Percentiles rank a stretch among this genome's conserved stretches.
Evolutionary conservation across 2,888 invertebrate genomes (phyloP).

Genomic region (Pollenia labialis): DNA sequence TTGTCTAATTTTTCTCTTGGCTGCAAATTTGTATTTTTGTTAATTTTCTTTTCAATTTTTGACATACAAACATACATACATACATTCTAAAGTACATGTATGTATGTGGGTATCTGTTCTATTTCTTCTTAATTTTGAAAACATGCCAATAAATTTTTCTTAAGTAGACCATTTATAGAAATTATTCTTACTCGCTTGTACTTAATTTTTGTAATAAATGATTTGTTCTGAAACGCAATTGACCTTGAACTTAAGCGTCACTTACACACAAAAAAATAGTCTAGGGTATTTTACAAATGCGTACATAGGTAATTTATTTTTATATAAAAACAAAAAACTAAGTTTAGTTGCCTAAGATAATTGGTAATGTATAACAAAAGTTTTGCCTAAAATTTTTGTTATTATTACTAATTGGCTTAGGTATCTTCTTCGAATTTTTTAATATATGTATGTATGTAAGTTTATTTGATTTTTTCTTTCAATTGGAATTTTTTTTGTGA

Average conservation of each 20-base stretch:
- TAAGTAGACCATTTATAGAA: slow-evolving; percentile 14
- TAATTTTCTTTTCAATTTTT: slow-evolving; percentile 7
- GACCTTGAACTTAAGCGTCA: slow-evolving; percentile 52
- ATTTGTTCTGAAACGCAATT: slow-evolving; percentile 11
- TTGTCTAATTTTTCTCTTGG: background rate
- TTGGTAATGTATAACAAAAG: too few species aligned
- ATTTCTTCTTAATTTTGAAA: background rate
- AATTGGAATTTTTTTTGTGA: too few species aligned
- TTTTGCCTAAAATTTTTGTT: too few species aligned
- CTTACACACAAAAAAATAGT: too few species aligned
- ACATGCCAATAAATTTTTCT: background rate
- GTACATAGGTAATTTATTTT: too few species aligned
- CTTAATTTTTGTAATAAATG: background rate
- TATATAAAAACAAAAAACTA: too few species aligned
- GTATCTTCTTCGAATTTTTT: too few species aligned
- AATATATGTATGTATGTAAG: too few species aligned
- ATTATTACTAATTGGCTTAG: too few species aligned
- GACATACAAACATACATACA: background rate
- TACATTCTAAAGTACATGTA: background rate
- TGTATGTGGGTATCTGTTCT: background rate
- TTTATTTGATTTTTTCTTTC: too few species aligned
- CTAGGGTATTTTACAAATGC: too few species aligned
- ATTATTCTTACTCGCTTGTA: background rate
- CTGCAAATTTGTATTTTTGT: slow-evolving; percentile 19
- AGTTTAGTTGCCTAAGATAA: too few species aligned